Conservation (phyloP, 2,888 invertebrate species). For the Drosophila lacicola region DNA sequence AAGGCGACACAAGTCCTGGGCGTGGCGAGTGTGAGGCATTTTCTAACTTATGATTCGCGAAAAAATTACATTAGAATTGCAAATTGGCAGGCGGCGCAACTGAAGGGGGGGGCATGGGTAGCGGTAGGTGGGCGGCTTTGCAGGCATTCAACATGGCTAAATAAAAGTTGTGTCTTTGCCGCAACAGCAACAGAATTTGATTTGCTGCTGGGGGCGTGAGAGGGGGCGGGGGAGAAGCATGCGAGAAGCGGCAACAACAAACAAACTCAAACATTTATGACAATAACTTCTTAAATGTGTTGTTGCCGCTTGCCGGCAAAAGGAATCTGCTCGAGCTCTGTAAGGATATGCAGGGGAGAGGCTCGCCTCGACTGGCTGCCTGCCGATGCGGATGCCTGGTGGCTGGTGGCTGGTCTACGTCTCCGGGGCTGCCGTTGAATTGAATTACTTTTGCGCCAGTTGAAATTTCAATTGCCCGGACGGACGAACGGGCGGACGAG, state of each 20-base stretch:
- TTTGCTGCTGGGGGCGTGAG: slow-evolving; percentile 23
- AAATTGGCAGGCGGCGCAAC: slow-evolving; percentile 67
- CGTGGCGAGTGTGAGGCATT: slow-evolving; percentile 38
- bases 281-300: slow-evolving; percentile 82
- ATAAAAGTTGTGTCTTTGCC: slow-evolving; percentile 74
- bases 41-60: slow-evolving; percentile 80
- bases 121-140: slow-evolving; percentile 7
- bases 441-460: slow-evolving; percentile 81
- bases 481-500: slow-evolving; percentile 7
- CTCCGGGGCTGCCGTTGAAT: slow-evolving; percentile 77
- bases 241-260: slow-evolving; percentile 12
- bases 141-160: slow-evolving; percentile 67
- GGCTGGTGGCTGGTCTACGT: slow-evolving; percentile 55
- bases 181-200: slow-evolving; percentile 56
- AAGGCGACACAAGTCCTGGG: slow-evolving; percentile 39
- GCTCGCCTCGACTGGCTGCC: slow-evolving; percentile 11
- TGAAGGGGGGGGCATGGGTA: slow-evolving; percentile 1
- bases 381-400: slow-evolving; percentile 11
- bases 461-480: slow-evolving; percentile 77
- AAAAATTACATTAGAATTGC: slow-evolving; percentile 84
- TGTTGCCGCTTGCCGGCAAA: slow-evolving; percentile 52
- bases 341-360: slow-evolving; percentile 57
- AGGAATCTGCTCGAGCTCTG: slow-evolving; percentile 31
- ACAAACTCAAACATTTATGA: slow-evolving; percentile 80
- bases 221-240: neutral